These are phyloP conservation scores for Hipposideros armiger DNA, from an alignment of 2,113 vertebrate species.

Conservation along the genomic window DNA sequence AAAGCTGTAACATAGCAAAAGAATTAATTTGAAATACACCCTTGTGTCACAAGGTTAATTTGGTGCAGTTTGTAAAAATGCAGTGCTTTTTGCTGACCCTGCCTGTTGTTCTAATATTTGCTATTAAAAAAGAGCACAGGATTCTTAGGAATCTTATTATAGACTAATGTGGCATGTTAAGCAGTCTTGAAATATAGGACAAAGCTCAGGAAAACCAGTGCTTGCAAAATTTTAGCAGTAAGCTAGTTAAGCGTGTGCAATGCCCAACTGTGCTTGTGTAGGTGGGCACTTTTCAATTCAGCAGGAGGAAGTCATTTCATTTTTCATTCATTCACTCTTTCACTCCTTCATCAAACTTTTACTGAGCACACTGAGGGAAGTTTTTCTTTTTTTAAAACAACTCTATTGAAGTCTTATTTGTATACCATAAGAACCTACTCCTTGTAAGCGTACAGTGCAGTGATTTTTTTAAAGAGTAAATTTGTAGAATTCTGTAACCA, in stretches of 20 bases:
- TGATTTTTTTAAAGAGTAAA: neutral
- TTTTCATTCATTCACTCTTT: neutral
- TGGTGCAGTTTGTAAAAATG: neutral
- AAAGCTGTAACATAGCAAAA: neutral
- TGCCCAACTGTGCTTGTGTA: neutral
- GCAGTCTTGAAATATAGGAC: constrained; percentile 31
- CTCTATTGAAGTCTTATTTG: neutral
- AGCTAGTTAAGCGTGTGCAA: neutral
- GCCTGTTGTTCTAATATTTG: neutral
- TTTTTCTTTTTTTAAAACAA: neutral
- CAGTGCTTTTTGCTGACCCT: neutral
- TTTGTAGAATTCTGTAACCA: neutral
- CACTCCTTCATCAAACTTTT: neutral
- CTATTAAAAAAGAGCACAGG: neutral
- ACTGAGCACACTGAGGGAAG: neutral
- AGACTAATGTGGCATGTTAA: neutral
- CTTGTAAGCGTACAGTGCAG: neutral
- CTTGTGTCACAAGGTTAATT: constrained; percentile 38
- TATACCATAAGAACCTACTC: neutral
- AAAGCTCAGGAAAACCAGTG: neutral
- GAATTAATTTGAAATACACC: neutral
- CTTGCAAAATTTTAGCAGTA: neutral
- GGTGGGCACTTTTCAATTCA: neutral
- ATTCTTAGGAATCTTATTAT: constrained; percentile 2
- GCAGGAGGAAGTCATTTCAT: neutral